Evolutionary conservation across 1,140 invertebrate genomes (phyloP), one percentile per base, ranked within the genome.

Genomic region (Aphis gossypii): DNA sequence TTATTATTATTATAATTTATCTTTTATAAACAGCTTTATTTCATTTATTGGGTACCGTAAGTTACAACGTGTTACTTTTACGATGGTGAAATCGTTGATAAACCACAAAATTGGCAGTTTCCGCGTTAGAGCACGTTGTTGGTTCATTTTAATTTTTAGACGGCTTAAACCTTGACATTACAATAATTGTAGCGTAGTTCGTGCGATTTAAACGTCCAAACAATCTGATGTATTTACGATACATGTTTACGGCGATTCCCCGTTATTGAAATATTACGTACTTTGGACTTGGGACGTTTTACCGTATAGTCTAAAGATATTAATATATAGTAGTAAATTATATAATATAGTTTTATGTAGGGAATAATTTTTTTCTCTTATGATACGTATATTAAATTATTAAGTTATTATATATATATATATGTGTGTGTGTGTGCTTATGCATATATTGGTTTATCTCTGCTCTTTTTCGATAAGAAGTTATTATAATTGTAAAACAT

Each of bases 401-500:
- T n/a, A 35, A n/a, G n/a, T 35, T 82, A 82, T 82, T 35, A 82
- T 82, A 38, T 83, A 83, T 23, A 38, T 38, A 21, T 83, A 83
- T 38, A 38, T 38, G 35, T 2, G 20, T 7, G 35, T 2, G 20
- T 7, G 35, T 38, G 35, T 41, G 83, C 9, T 25, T 84, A 30
- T 84, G 23, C 60, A 38, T 44, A 84, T 84, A 41, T 41, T 44
- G 35, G 35, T 41, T 84, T 84, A 84, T 84, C 83, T 38, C 83
- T 25, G 23, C 23, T 84, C 8, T 84, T 84, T 44, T 84, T 84
- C 83, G 83, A 84, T 84, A 84, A 84, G 83, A 41, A 38, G 41
- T 76, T 76, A 76, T 76, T 76, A 84, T 30, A 84, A 84, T 84
- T 84, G 38, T 84, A 84, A 41, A 84, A 41, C 38, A 30, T 84